phyloP scores from a whole-genome alignment of 2,888 invertebrate species.

The Apamea monoglypha region DNA sequence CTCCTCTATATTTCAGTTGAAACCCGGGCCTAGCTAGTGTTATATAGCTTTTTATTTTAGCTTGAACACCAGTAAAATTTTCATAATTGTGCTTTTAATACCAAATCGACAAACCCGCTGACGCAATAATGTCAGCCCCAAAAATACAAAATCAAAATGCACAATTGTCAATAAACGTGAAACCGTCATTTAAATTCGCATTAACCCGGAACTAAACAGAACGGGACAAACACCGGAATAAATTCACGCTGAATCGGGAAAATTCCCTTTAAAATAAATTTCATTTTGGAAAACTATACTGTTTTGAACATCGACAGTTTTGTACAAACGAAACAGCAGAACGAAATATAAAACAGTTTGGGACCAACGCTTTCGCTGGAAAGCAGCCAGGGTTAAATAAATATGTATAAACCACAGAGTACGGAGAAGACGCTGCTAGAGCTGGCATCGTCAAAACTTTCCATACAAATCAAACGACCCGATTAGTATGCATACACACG shows the following conservation, averaged over 20 bases:
- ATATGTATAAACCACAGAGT: slow-evolving; percentile 67
- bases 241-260: slow-evolving; percentile 45
- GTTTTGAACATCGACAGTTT: slow-evolving; percentile 56
- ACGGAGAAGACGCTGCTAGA: neutral
- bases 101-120: slow-evolving; percentile 3
- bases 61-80: neutral
- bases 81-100: slow-evolving; percentile 3
- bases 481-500: neutral
- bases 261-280: slow-evolving; percentile 64
- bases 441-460: too few species aligned
- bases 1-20: neutral
- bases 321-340: slow-evolving; percentile 45
- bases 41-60: neutral
- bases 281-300: slow-evolving; percentile 58
- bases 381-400: slow-evolving; percentile 69
- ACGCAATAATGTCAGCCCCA: slow-evolving; percentile 16
- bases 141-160: slow-evolving; percentile 43
- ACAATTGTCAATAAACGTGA: slow-evolving; percentile 33
- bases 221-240: slow-evolving; percentile 23
- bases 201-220: slow-evolving; percentile 45
- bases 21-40: neutral
- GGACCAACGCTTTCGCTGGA: slow-evolving; percentile 67
- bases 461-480: neutral
- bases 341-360: slow-evolving; percentile 65
- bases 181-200: slow-evolving; percentile 47